Base-by-base conservation (phyloP, 2,113 vertebrate species). In the Rissa tridactyla region DNA sequence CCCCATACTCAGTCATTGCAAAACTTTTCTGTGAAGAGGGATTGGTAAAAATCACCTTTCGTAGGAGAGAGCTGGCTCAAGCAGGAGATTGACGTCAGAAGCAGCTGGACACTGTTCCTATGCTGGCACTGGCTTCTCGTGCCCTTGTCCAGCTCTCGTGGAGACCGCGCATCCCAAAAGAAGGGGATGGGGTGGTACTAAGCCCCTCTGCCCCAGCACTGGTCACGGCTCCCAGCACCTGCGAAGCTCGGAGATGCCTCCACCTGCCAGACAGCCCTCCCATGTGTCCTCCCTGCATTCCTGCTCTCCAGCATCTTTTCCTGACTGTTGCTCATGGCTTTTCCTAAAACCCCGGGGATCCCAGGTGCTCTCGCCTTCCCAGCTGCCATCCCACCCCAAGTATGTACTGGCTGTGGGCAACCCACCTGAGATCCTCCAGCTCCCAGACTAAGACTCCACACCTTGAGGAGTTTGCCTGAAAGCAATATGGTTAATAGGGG, bases 291-390 rank as follows among this genome's bases (percentile, higher is more conserved):
- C 42, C 40, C 86, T 3, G 12, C 27, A 3, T 49, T 76, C 44
- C 77, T 15, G 20, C 40, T 34, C 72, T 73, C 44, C 68, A 46
- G 62, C 64, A 65, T 19, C 54, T 83, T 64, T n/a, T 82, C 47
- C 62, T 23, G 32, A 4, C 29, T 4, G 5, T 15, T 70, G 36
- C 5, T 16, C 19, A 0, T 0, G 0, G 29, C 17, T 65, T 19
- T 2, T 5, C 38, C 55, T 46, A 47, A 54, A n/a, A 2, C 6
- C 9, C 38, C 27, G 46, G 29, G 22, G 34, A 47, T 5, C 12
- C 15, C 58, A 9, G 46, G 29, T 11, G 7, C 27, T 76, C 36
- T 55, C 6, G 0, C 38, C 34, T 11, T n/a, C 64, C 78, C 52
- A 65, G 58, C 36, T 57, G 54, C 64, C 68, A 10, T 14, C 69